Conservation (phyloP, 1,140 invertebrate species). For the Drosophila takahashii region DNA sequence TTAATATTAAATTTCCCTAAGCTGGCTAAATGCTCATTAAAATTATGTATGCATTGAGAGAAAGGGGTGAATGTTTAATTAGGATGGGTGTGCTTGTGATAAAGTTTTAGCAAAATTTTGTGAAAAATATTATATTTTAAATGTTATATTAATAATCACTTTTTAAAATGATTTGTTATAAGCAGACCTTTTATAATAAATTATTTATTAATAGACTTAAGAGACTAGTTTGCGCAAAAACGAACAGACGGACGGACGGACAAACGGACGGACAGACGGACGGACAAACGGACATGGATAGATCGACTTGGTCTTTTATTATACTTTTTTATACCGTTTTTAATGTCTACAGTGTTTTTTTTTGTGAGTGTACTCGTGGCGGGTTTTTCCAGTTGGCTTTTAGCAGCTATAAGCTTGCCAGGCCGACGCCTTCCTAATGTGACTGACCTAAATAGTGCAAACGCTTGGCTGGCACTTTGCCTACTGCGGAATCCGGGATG, state of each 20-base stretch:
- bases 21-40: slow-evolving; percentile 70
- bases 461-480: slow-evolving; percentile 61
- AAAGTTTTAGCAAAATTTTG: background rate
- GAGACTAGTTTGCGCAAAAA: no score
- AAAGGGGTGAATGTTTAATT: background rate
- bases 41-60: slow-evolving; percentile 35
- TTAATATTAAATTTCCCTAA: slow-evolving; percentile 64
- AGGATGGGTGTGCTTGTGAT: background rate
- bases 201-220: no score
- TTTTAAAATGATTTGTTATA: no score
- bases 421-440: slow-evolving; percentile 74
- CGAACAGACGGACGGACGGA: no score
- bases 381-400: slow-evolving; percentile 19
- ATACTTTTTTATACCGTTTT: no score
- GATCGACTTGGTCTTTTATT: no score
- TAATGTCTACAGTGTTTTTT: no score
- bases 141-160: no score
- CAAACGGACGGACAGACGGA: no score
- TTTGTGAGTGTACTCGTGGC: slow-evolving; percentile 12
- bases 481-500: slow-evolving; percentile 31
- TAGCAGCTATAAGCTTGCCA: slow-evolving; percentile 43
- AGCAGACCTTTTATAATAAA: no score
- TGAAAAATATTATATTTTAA: no score
- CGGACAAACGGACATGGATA: no score
- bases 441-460: slow-evolving; percentile 80